phyloP scores from a whole-genome alignment of 2,888 invertebrate genomes.

The Kuschelorhynchus macadamiae region DNA sequence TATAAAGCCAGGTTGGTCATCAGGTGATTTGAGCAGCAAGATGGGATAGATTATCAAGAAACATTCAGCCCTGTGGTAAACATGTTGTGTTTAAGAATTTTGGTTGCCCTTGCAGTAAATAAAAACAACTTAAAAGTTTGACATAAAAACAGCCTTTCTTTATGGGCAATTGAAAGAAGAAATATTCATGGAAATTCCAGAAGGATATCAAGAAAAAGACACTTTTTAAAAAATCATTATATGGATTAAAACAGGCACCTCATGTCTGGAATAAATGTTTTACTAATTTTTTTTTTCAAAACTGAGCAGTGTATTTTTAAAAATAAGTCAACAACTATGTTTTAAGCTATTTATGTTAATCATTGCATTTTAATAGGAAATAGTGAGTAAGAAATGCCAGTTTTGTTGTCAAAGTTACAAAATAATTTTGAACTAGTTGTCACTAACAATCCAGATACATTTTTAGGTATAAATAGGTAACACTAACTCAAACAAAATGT shows the following conservation, averaged over 20 bases:
- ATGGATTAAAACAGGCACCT: slow-evolving; percentile 40
- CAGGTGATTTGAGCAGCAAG: slow-evolving; percentile 32
- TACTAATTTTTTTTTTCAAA: slow-evolving; percentile 31
- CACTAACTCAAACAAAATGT: too few relatives aligned
- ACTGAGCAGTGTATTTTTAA: slow-evolving; percentile 42
- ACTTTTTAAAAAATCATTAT: slow-evolving; percentile 36
- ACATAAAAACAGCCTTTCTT: slow-evolving; percentile 50
- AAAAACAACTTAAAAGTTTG: slow-evolving; percentile 25
- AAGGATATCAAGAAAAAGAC: slow-evolving; percentile 37
- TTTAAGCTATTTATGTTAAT: slow-evolving; percentile 47
- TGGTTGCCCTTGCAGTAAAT: neutral
- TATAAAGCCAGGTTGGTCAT: slow-evolving; percentile 46
- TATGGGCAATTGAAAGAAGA: slow-evolving; percentile 42
- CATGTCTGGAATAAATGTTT: slow-evolving; percentile 41
- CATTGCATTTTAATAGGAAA: slow-evolving; percentile 20
- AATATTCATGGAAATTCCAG: slow-evolving; percentile 47
- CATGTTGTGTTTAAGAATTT: slow-evolving; percentile 21
- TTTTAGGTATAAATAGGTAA: too few relatives aligned
- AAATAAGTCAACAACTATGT: slow-evolving; percentile 24
- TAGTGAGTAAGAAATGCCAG: too few relatives aligned
- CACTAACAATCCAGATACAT: too few relatives aligned
- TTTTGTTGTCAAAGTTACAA: too few relatives aligned
- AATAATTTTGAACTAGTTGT: too few relatives aligned
- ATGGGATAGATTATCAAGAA: slow-evolving; percentile 39
- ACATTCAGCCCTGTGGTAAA: slow-evolving; percentile 43